Evolutionary conservation across 1,140 invertebrate genomes (phyloP), one percentile per base, ranked within the genome.

Genomic region (Diuraphis noxia): DNA sequence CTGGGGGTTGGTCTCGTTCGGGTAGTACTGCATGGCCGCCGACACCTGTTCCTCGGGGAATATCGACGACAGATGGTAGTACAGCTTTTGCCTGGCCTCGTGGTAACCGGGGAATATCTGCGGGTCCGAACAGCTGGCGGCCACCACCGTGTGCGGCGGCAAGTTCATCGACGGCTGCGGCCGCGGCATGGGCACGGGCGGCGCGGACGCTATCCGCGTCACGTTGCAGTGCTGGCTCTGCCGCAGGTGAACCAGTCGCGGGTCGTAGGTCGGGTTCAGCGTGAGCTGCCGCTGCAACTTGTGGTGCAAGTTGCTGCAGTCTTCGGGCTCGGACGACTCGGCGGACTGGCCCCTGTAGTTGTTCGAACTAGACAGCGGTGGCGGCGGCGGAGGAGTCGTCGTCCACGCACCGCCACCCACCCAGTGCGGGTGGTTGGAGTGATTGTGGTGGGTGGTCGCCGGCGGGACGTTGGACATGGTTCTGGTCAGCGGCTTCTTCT

Each of bases 31-130:
- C 96, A 99, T 97, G 0, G 96, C 97, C 46, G 96, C 95, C 41
- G 96, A 95, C 1, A 99, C 98, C 93, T 98, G 96, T 92, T 97
- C 96, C 93, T 98, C 97, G 0, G 98, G 97, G 94, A 99, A 99
- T 63, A 98, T 96, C 63, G 96, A 96, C 21, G 96, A 95, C 49
- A 99, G 94, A 93, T 98, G 97, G 94, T 97, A 98, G 93, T 97
- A 97, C 92, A 98, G 94, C 92, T 96, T 95, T 41, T 96, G 95
- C 9, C 97, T 95, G 8, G 96, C 95, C 92, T 97, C 97, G 52
- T 91, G 92, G 79, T 91, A 86, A 92, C 86, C 93, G 91, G 72
- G 93, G 84, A 86, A 92, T 85, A 91, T 92, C 63, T 93, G 92
- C 10, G 93, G 92, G 94, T 92, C 94, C 94, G 92, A 92, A 93